A percentile compares a stretch with the other conserved stretches of the same genome.
phyloP scores from a whole-genome alignment of 2,888 invertebrate genomes.

The Cataglyphis altisquamis region DNA sequence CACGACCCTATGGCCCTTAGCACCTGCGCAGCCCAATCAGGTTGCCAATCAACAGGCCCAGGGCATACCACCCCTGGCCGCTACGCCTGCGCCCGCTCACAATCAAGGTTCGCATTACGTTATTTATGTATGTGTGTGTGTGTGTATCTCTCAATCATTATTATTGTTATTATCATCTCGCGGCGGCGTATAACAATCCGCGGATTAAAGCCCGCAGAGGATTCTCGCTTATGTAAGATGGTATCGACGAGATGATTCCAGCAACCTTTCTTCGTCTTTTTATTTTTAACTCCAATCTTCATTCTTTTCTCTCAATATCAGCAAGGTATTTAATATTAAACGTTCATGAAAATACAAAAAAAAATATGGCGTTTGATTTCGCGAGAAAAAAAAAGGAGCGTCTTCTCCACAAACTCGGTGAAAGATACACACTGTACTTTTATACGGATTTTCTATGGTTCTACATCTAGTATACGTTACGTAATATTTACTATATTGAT shows the following conservation, averaged over 20 bases:
- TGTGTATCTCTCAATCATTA: conserved; percentile 9
- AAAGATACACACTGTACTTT: neutral
- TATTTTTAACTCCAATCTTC: neutral
- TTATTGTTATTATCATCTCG: conserved; percentile 26
- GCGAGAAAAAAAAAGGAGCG: too few relatives aligned
- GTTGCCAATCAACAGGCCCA: conserved; percentile 81
- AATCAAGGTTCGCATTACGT: conserved; percentile 79
- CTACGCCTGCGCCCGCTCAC: conserved; percentile 83
- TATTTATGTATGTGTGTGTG: neutral
- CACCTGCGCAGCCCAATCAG: conserved; percentile 85
- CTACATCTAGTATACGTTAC: conserved; percentile 11
- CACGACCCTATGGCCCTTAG: conserved; percentile 86
- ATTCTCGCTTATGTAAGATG: neutral
- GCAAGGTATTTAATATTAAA: neutral
- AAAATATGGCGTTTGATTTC: neutral
- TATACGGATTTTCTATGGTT: neutral
- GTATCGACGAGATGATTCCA: neutral
- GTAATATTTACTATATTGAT: conserved; percentile 50
- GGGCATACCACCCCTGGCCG: conserved; percentile 82
- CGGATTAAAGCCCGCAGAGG: neutral
- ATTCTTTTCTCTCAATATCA: neutral
- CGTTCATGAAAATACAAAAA: neutral
- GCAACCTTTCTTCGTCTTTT: neutral
- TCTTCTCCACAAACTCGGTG: neutral
- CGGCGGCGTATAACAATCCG: conserved; percentile 8